These are phyloP conservation scores for Sphinx pinastri DNA, from an alignment of 2,888 invertebrate genomes.

Conservation along the genomic window DNA sequence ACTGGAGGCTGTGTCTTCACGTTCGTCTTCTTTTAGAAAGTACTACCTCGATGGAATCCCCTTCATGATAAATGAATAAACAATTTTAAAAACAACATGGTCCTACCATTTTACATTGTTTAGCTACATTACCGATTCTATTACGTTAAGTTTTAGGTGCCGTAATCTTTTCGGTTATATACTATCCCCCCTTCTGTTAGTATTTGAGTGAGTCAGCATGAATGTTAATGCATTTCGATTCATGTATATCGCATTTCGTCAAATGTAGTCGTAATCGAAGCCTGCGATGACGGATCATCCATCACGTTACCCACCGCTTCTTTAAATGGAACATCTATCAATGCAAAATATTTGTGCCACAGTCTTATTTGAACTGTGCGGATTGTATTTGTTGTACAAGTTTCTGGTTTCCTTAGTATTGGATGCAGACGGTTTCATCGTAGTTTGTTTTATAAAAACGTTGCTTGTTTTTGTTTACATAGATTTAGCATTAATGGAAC, in stretches of 20 bases:
- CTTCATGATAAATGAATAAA: too few species aligned
- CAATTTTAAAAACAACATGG: too few species aligned
- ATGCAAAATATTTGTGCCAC: slow-evolving; percentile 64
- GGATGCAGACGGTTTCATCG: not conserved
- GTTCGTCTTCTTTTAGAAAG: too few species aligned
- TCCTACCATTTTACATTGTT: not conserved
- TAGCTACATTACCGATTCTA: not conserved
- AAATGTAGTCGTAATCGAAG: slow-evolving; percentile 70
- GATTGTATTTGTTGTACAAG: slow-evolving; percentile 12
- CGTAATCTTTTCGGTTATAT: slow-evolving; percentile 43
- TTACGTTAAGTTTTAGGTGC: not conserved
- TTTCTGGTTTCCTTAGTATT: slow-evolving; percentile 9
- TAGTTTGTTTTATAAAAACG: not conserved
- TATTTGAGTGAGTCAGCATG: slow-evolving; percentile 66
- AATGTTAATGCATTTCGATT: slow-evolving; percentile 76
- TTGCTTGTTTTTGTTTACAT: not conserved
- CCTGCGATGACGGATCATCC: slow-evolving; percentile 61
- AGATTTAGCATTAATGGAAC: not conserved
- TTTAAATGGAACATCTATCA: slow-evolving; percentile 66
- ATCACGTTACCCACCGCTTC: slow-evolving; percentile 68
- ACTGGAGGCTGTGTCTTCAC: too few species aligned
- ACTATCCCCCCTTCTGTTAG: slow-evolving; percentile 50
- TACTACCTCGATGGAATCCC: too few species aligned
- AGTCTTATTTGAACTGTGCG: slow-evolving; percentile 38
- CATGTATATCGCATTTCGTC: slow-evolving; percentile 74